Evolutionary conservation across 2,888 invertebrate species (phyloP), one percentile per base, ranked within the genome.

Genomic region (Pristionchus arcanus): DNA sequence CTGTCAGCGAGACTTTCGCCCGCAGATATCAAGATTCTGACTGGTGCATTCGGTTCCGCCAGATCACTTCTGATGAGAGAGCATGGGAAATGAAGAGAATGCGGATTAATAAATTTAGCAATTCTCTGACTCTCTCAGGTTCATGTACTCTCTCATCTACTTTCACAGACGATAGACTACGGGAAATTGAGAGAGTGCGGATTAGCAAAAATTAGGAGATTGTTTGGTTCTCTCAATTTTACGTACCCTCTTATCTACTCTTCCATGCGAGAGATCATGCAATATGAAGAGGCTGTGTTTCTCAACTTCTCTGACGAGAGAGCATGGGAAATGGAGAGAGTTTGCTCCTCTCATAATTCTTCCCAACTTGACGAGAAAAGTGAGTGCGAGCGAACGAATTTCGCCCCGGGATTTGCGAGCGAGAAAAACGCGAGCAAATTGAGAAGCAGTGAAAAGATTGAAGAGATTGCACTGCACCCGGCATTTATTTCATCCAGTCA

Each of bases 351-450:
- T 68, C 68, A 5, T 2, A 13, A 11, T 25, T n/a, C 66, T 55
- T 66, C 74, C 42, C 74, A 21, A 74, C 4, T 74, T 74, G 74
- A 74, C 74, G 31, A 37, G 74, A 74, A 74, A 74, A 74, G 74
- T 74, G 74, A 37, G 74, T 74, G 25, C 74, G 68, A 16, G 37
- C 74, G 74, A 74, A 74, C 74, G 74, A 74, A 74, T 74, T 74
- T 68, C 68, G 68, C 68, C 28, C 34, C 25, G 21, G 37, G 74
- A 74, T 74, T 74, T 74, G 7, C 68, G 31, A 31, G 13, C 68
- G 15, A 15, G 63, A 63, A 59, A 59, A 59, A 59, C n/a, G 63
- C 25, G 42, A 71, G 31, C 31, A 71, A 34, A 71, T n/a, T 53
- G 42, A 53, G 49, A n/a, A n/a, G n/a, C 42, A 25, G 53, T n/a